phyloP scores from a whole-genome alignment of 2,888 invertebrate genomes.

The Drosophila borborema region DNA sequence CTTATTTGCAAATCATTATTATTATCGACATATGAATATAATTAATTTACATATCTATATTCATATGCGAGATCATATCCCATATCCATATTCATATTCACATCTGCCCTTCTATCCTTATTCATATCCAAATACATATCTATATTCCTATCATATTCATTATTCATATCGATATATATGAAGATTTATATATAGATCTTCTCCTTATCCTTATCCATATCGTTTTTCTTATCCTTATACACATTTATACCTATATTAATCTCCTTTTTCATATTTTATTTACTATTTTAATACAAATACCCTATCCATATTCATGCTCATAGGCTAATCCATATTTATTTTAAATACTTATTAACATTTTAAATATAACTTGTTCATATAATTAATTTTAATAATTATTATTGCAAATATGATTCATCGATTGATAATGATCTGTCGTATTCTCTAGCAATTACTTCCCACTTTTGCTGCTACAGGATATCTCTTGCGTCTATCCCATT shows the following conservation, averaged over 20 bases:
- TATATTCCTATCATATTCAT: background rate
- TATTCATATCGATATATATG: background rate
- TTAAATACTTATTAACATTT: background rate
- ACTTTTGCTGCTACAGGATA: slow-evolving; percentile 23
- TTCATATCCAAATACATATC: background rate
- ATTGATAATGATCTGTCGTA: too few species aligned
- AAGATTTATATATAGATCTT: background rate
- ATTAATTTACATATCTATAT: background rate
- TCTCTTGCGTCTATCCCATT: background rate
- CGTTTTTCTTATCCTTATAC: background rate
- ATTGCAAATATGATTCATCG: too few species aligned
- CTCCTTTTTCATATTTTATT: too few species aligned
- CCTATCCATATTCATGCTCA: background rate
- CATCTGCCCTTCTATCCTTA: background rate
- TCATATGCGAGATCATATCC: background rate
- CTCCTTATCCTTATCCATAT: background rate
- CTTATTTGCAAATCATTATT: background rate
- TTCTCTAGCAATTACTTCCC: background rate
- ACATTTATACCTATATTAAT: background rate
- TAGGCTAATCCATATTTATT: background rate
- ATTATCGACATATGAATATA: background rate
- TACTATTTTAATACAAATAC: background rate
- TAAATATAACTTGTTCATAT: too few species aligned
- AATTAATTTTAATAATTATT: too few species aligned
- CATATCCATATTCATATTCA: background rate